Evolutionary conservation across 2,888 invertebrate species (phyloP), one percentile per base, ranked within the genome.

Genomic region (Cloeon dipterum): DNA sequence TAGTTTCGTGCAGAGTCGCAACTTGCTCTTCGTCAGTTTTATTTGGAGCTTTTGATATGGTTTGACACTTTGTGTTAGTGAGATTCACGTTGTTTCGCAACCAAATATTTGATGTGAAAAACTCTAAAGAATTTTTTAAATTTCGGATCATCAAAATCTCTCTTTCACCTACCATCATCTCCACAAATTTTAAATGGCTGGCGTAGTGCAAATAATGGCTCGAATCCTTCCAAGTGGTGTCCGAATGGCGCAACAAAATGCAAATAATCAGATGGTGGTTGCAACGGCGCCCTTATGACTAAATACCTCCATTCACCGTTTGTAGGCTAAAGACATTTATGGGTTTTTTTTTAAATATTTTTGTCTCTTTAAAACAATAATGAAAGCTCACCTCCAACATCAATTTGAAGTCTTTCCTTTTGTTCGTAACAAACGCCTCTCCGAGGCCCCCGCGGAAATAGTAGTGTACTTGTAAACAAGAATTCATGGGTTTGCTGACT

Each of bases 141-240:
- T n/a, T n/a, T n/a, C n/a, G n/a, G n/a, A n/a, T n/a, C n/a, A n/a
- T n/a, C n/a, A n/a, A 7, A 11, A 14, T 16, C n/a, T n/a, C n/a
- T n/a, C n/a, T n/a, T n/a, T n/a, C 29, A 29, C 16, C 7, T 14
- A 29, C 29, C 29, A 7, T 29, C 29, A 7, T 29, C 29, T 7
- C 29, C 29, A n/a, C 29, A 29, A 7, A 29, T 16, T 29, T 29
- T n/a, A 29, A 29, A 29, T n/a, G 29, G 29, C 16, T 29, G 29
- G 11, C n/a, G 16, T 7, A 29, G 14, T 16, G 29, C 29, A 16
- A 29, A 29, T 29, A 29, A 14, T 7, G 29, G 5, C 5, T 13
- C n/a, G 5, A 5, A 5, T 13, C 16, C 5, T 10, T n/a, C 16
- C 29, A n/a, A 7, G 29, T 16, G n/a, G 5, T 5, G 7, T 5